Evolutionary conservation across 2,888 invertebrate genomes (phyloP).

Genomic region (Xylota sylvarum): DNA sequence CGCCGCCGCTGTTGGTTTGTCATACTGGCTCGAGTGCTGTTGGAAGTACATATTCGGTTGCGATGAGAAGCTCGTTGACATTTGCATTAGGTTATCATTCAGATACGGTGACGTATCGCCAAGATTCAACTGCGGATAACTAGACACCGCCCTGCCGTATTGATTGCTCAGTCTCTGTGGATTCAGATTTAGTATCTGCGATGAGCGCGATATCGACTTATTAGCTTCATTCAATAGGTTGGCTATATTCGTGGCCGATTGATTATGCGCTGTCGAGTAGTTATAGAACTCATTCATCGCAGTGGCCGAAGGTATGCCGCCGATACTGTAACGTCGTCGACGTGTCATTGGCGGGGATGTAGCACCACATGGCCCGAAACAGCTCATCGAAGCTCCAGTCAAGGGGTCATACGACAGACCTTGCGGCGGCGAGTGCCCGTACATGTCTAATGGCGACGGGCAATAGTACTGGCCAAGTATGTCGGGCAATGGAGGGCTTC

Average conservation of each 20-base stretch:
- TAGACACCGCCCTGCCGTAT: conserved; percentile 83
- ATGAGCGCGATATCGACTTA: conserved; percentile 85
- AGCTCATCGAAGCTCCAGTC: conserved; percentile 76
- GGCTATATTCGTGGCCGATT: conserved; percentile 84
- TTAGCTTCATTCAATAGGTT: conserved; percentile 85
- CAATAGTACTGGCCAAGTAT: conserved; percentile 84
- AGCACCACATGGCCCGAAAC: conserved; percentile 75
- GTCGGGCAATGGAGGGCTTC: conserved; percentile 85
- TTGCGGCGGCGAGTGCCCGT: conserved; percentile 81
- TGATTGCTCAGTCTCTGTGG: conserved; percentile 83
- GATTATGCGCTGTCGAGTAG: conserved; percentile 81
- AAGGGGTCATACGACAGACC: conserved; percentile 80
- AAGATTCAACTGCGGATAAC: conserved; percentile 83
- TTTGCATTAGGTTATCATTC: conserved; percentile 84
- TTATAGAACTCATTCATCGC: conserved; percentile 84
- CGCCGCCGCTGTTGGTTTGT: conserved; percentile 75
- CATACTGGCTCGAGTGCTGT: conserved; percentile 80
- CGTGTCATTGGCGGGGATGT: conserved; percentile 82
- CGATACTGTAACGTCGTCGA: conserved; percentile 84
- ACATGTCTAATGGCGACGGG: conserved; percentile 80
- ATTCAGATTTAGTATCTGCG: conserved; percentile 84
- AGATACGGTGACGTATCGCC: conserved; percentile 83
- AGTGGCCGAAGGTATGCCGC: conserved; percentile 84
- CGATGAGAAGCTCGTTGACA: conserved; percentile 84
- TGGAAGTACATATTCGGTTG: conserved; percentile 85